phyloP scores from a whole-genome alignment of 1,140 invertebrate species.

The Micrasema longulum region DNA sequence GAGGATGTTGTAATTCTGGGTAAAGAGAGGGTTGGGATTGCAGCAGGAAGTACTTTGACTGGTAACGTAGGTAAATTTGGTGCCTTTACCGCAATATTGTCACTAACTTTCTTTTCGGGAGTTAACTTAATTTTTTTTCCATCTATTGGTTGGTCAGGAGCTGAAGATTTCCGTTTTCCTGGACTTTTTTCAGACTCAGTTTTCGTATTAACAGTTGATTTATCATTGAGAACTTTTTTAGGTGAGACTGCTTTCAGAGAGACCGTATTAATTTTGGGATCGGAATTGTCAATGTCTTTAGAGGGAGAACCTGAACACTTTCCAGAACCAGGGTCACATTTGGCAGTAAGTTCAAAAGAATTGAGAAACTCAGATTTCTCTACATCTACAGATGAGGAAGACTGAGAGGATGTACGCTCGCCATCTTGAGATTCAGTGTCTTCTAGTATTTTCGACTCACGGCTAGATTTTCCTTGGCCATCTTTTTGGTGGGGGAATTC shows the following conservation, averaged over 20 bases:
- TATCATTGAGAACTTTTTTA: conserved; percentile 7
- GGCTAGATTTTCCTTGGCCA: background rate
- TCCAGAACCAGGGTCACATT: conserved; percentile 57
- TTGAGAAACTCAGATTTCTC: conserved; percentile 71
- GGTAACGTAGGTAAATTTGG: background rate
- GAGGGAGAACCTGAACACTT: conserved; percentile 55
- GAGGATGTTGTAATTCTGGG: background rate
- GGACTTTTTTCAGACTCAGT: conserved; percentile 26
- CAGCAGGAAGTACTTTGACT: background rate
- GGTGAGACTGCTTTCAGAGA: background rate
- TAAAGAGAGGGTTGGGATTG: background rate
- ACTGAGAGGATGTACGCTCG: background rate
- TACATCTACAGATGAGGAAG: conserved; percentile 56
- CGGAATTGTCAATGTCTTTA: conserved; percentile 22
- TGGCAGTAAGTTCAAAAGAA: conserved; percentile 69
- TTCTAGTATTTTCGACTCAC: background rate
- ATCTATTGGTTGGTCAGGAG: conserved; percentile 1
- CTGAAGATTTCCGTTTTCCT: conserved; percentile 44
- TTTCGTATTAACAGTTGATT: conserved; percentile 12
- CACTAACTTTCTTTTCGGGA: conserved; percentile 28
- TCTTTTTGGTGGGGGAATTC: conserved; percentile 12
- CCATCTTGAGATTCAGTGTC: conserved; percentile 3
- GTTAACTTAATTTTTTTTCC: conserved; percentile 42
- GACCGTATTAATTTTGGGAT: background rate
- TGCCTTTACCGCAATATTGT: background rate